Percentiles rank a stretch among this genome's conserved stretches.
These are phyloP conservation scores for Channallabes apus DNA, from an alignment of 2,797 vertebrate genomes.

Conservation along the genomic window DNA sequence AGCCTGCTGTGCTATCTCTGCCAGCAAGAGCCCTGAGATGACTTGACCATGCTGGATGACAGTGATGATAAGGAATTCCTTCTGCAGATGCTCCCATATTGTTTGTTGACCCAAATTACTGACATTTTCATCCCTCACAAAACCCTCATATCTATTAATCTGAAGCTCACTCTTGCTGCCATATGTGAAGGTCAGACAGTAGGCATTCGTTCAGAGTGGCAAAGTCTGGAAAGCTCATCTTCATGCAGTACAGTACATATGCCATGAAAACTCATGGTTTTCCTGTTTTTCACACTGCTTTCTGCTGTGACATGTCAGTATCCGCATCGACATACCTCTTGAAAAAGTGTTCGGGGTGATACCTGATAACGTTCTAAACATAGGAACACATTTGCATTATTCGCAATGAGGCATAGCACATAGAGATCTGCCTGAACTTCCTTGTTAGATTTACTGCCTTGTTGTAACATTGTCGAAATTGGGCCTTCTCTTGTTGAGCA, in stretches of 20 bases:
- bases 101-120: constrained; percentile 25
- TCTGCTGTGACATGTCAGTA: constrained; percentile 27
- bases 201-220: constrained; percentile 24
- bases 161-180: not conserved
- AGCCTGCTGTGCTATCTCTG: constrained; percentile 28
- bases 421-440: not conserved
- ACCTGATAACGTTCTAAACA: constrained; percentile 13
- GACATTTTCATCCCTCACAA: not conserved
- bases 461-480: constrained; percentile 42
- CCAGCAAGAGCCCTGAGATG: constrained; percentile 38
- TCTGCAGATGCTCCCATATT: constrained; percentile 26
- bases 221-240: not conserved
- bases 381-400: not conserved
- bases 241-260: not conserved
- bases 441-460: constrained; percentile 6
- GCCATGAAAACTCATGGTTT: not conserved
- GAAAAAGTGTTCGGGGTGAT: constrained; percentile 19
- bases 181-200: constrained; percentile 19
- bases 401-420: not conserved
- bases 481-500: constrained; percentile 36
- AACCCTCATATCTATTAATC: constrained; percentile 28
- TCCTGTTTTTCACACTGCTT: constrained; percentile 13
- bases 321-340: not conserved
- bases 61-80: constrained; percentile 39
- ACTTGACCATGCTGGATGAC: constrained; percentile 30